phyloP scores from a whole-genome alignment of 2,888 invertebrate species.

The Crossocerus cetratus region DNA sequence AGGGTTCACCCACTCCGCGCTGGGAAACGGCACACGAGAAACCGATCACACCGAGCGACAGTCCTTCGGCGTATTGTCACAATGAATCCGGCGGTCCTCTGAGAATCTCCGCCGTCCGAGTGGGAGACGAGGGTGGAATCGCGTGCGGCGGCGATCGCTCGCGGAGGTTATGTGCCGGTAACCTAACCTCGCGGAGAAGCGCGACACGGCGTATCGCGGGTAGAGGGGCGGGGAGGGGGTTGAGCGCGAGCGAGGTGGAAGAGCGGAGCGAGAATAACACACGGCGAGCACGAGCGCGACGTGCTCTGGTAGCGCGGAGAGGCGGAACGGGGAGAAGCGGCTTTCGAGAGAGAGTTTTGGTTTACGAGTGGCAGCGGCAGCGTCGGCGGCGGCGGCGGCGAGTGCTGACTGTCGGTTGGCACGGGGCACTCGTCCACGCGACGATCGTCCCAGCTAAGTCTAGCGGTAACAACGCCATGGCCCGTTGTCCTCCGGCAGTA shows the following conservation, averaged over 20 bases:
- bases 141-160: constrained; percentile 5
- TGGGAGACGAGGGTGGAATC: neutral
- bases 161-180: constrained; percentile 74
- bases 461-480: constrained; percentile 36
- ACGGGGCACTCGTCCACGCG: constrained; percentile 15
- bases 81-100: neutral
- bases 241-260: constrained; percentile 11
- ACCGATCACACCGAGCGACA: neutral
- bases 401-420: constrained; percentile 11
- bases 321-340: too few relatives aligned
- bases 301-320: too few relatives aligned
- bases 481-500: constrained; percentile 18
- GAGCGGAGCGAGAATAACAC: constrained; percentile 31
- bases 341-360: neutral
- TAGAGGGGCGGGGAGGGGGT: too few relatives aligned
- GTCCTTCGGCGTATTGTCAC: neutral
- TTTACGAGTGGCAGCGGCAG: constrained; percentile 8
- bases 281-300: too few relatives aligned
- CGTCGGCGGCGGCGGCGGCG: constrained; percentile 1
- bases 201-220: constrained; percentile 55
- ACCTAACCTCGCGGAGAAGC: constrained; percentile 75
- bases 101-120: neutral
- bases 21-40: constrained; percentile 39
- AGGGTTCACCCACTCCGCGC: constrained; percentile 54
- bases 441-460: constrained; percentile 9